A percentile compares a stretch with the other conserved stretches of the same genome.
phyloP scores from a whole-genome alignment of 2,888 invertebrate genomes.

The Cheilosia urbana region DNA sequence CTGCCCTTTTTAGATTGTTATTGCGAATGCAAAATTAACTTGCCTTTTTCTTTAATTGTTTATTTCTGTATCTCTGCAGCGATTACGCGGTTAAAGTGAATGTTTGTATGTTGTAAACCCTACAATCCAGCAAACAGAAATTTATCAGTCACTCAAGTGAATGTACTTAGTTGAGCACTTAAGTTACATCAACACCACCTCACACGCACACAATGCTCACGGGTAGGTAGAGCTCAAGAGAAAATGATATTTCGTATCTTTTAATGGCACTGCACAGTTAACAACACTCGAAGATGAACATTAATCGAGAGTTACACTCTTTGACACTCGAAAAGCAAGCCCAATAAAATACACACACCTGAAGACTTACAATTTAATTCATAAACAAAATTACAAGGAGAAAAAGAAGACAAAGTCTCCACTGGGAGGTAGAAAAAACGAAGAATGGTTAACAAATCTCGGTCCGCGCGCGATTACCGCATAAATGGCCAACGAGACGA shows the following conservation, averaged over 20 bases:
- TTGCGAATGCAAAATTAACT: constrained; percentile 51
- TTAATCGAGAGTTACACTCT: constrained; percentile 57
- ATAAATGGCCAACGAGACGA: constrained; percentile 77
- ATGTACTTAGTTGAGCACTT: constrained; percentile 70
- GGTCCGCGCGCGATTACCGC: constrained; percentile 67
- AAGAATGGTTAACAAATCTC: constrained; percentile 41
- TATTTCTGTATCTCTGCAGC: constrained; percentile 13
- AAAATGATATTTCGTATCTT: constrained; percentile 55
- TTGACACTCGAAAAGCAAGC: constrained; percentile 57
- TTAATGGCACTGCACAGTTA: constrained; percentile 47
- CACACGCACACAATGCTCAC: constrained; percentile 26
- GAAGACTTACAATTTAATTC: constrained; percentile 55
- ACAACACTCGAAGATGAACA: constrained; percentile 40
- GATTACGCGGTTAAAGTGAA: constrained; percentile 45
- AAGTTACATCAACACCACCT: constrained; percentile 60
- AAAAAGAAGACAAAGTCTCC: constrained; percentile 6
- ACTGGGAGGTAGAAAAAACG: neutral
- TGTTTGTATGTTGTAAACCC: constrained; percentile 55
- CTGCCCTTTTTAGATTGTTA: constrained; percentile 35
- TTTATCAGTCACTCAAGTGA: constrained; percentile 68
- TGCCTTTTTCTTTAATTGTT: constrained; percentile 52
- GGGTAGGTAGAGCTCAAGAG: constrained; percentile 37
- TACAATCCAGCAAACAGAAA: constrained; percentile 48
- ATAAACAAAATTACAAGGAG: constrained; percentile 19
- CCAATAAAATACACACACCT: constrained; percentile 38